Percentiles rank a stretch among this genome's conserved stretches.
Evolutionary conservation across 2,113 vertebrate species (phyloP).

Genomic region (Camarhynchus parvulus): DNA sequence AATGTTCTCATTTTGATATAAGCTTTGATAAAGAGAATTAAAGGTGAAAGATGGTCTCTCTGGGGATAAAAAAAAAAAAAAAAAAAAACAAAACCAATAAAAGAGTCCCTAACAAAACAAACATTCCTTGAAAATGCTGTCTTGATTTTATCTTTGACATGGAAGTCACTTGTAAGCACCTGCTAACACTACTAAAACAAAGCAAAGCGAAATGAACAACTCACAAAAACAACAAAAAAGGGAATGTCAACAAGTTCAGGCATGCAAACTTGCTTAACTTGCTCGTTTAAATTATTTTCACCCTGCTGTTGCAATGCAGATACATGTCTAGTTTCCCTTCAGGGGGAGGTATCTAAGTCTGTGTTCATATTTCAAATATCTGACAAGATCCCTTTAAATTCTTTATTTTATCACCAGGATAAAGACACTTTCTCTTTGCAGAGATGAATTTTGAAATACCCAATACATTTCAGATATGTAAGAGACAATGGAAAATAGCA

Average conservation of each 20-base stretch:
- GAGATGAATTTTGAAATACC: background rate
- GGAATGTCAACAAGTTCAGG: background rate
- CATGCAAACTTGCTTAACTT: background rate
- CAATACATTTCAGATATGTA: background rate
- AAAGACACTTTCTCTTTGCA: background rate
- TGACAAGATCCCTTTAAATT: background rate
- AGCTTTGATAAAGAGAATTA: background rate
- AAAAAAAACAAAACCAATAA: background rate
- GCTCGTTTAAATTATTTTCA: background rate
- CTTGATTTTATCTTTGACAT: background rate
- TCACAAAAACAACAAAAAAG: background rate
- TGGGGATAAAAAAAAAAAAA: background rate
- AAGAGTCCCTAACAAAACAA: background rate
- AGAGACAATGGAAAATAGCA: background rate
- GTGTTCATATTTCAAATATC: background rate
- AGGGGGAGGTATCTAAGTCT: background rate
- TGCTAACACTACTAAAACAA: background rate
- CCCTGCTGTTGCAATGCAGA: background rate
- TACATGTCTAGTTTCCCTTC: background rate
- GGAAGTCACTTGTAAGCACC: background rate
- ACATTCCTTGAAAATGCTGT: background rate
- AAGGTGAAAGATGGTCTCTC: background rate
- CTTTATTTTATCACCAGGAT: background rate
- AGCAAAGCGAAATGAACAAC: background rate
- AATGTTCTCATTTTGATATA: background rate